These are phyloP conservation scores for Sclerodermus sp. DNA, from an alignment of 2,888 invertebrate species.

Conservation along the genomic window DNA sequence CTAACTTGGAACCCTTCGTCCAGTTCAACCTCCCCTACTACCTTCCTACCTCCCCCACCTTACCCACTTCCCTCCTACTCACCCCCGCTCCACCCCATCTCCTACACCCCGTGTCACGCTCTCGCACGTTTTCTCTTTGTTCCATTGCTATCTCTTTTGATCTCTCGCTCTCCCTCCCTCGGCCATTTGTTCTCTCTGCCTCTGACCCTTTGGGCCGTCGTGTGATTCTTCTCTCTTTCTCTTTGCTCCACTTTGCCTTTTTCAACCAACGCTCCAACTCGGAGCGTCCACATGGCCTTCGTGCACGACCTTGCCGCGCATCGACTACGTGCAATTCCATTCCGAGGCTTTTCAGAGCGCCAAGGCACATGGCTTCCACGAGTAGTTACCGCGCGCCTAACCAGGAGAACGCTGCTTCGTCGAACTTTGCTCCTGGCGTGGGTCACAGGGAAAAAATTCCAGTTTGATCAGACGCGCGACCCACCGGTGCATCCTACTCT, in stretches of 20 bases:
- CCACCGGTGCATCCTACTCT: no score
- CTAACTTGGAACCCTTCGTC: background rate
- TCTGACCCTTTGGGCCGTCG: constrained; percentile 3
- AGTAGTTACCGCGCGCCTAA: no score
- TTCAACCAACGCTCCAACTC: no score
- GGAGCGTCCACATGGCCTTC: no score
- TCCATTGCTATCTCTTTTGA: constrained; percentile 3
- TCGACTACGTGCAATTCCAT: no score
- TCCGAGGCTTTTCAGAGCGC: no score
- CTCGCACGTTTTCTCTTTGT: background rate
- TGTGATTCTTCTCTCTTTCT: constrained; percentile 3
- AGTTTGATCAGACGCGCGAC: no score
- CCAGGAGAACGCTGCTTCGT: no score
- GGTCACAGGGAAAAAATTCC: no score
- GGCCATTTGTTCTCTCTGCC: constrained; percentile 16
- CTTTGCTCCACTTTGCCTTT: constrained; percentile 1
- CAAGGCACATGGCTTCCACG: no score
- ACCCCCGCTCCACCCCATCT: constrained; percentile 3
- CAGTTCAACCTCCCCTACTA: background rate
- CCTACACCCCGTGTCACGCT: background rate
- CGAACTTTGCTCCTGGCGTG: no score
- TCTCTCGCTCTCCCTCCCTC: constrained; percentile 8
- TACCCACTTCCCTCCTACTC: constrained; percentile 6
- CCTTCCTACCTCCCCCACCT: no score
- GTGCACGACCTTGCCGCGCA: background rate